Evolutionary conservation across 2,113 vertebrate genomes (phyloP), one percentile per base, ranked within the genome.

Genomic region (Ictalurus furcatus): DNA sequence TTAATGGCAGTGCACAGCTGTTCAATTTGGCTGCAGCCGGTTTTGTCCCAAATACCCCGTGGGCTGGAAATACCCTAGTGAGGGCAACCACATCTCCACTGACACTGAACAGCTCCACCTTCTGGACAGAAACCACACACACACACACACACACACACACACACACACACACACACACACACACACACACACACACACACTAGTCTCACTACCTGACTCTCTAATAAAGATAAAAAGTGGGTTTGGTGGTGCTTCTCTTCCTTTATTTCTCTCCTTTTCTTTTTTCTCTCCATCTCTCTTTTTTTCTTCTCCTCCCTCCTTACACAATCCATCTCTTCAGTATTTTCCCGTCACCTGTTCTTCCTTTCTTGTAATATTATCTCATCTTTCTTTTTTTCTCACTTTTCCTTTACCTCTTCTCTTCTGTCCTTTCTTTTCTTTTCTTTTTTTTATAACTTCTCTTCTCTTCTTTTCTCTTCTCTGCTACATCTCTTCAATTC

Each of bases 41-140:
- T 63, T 30, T 61, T 71, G 54, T 59, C 67, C 65, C 48, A 71
- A 67, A 85, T 85, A 67, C 84, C 44, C 65, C 28, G 4, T 58
- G 6, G 65, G n/a, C 81, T 73, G 87, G 81, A 67, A 84, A 83
- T 88, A 56, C 79, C 87, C 80, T 65, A 19, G 65, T 48, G 44
- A 82, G 40, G 54, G 79, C 63, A 58, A 87, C 61, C n/a, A 28
- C 21, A 59, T 16, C 28, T 59, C 25, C 81, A 16, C 23, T 63
- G 14, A 54, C 67, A 71, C 28, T 79, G 59, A 89, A 85, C 12
- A 74, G 65, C 74, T 11, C 90, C 88, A 85, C 59, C 88, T 87
- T 85, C 71, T 89, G 88, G 88, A 71, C 28, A 73, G 17, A 85
- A n/a, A 85, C 82, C 30, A 58, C 25, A 84, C 81, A 61, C 69